A percentile compares a stretch with the other conserved stretches of the same genome.
phyloP scores from a whole-genome alignment of 2,888 invertebrate genomes.

The Nephrotoma appendiculata region DNA sequence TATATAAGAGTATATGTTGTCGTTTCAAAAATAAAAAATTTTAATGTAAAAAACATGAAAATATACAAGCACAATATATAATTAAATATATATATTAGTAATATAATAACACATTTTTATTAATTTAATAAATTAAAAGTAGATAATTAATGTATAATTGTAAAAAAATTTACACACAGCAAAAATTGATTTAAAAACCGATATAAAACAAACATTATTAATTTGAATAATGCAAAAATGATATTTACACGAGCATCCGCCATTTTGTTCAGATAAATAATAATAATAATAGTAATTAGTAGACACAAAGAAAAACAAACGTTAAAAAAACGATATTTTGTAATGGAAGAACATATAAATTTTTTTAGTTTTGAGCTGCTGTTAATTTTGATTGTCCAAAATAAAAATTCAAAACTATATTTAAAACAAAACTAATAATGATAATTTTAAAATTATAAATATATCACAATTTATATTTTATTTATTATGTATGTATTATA shows the following conservation, averaged over 20 bases:
- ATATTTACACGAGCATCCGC: not conserved
- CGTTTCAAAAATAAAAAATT: not conserved
- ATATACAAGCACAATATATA: not conserved
- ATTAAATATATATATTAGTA: not conserved
- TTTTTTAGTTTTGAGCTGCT: not conserved
- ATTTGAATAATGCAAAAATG: not conserved
- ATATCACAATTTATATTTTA: not conserved
- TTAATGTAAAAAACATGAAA: not conserved
- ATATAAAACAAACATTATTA: not conserved
- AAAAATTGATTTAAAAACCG: not conserved
- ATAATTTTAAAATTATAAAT: not conserved
- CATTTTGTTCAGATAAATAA: not conserved
- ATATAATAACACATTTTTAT: not conserved
- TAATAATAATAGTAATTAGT: not conserved
- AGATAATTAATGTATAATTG: not conserved
- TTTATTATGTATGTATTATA: not conserved
- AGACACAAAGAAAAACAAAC: not conserved
- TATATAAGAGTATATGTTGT: not conserved
- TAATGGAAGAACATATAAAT: not conserved
- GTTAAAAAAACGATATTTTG: not conserved
- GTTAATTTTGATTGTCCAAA: not conserved
- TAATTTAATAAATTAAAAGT: not conserved
- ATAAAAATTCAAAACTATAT: not conserved
- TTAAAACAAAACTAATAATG: not conserved
- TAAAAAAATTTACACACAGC: not conserved